Evolutionary conservation across 2,797 vertebrate genomes (phyloP).

Genomic region (Leptatherina wallacei): DNA sequence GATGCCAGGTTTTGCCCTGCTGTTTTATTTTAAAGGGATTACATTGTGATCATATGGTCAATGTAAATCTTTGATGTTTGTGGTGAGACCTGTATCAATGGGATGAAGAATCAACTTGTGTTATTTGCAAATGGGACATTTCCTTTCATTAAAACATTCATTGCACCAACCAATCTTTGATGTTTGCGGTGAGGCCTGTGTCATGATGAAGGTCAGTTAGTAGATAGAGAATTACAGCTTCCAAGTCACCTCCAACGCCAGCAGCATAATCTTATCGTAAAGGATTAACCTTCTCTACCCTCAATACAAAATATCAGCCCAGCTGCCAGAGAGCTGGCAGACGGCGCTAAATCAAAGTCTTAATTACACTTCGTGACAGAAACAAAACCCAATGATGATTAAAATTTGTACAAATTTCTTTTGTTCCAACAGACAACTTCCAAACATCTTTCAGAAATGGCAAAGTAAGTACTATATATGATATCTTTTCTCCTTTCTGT

Average conservation of each 20-base stretch:
- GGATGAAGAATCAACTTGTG: not conserved
- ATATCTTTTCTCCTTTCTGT: not conserved
- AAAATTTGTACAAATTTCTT: not conserved
- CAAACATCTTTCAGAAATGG: constrained; percentile 60
- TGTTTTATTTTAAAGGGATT: constrained; percentile 16
- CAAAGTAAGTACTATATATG: constrained; percentile 72
- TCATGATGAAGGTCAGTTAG: not conserved
- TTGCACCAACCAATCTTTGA: constrained; percentile 8
- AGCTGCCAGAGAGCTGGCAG: constrained; percentile 23
- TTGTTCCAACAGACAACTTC: constrained; percentile 45
- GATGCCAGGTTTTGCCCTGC: not conserved
- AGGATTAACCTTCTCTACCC: constrained; percentile 60
- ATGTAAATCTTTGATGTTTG: constrained; percentile 24
- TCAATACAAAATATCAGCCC: constrained; percentile 40
- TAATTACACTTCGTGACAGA: constrained; percentile 23
- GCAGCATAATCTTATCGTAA: constrained; percentile 64
- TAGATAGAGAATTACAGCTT: constrained; percentile 31
- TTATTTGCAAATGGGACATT: too few relatives aligned
- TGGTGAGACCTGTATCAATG: constrained; percentile 4
- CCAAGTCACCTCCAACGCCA: constrained; percentile 37
- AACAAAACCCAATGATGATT: constrained; percentile 9
- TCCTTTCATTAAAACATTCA: too few relatives aligned
- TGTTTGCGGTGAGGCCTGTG: not conserved
- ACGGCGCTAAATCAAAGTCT: constrained; percentile 18
- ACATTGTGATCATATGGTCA: constrained; percentile 3